Base-by-base conservation (phyloP, 2,888 invertebrate genomes). In the Lamellibrachia satsuma region DNA sequence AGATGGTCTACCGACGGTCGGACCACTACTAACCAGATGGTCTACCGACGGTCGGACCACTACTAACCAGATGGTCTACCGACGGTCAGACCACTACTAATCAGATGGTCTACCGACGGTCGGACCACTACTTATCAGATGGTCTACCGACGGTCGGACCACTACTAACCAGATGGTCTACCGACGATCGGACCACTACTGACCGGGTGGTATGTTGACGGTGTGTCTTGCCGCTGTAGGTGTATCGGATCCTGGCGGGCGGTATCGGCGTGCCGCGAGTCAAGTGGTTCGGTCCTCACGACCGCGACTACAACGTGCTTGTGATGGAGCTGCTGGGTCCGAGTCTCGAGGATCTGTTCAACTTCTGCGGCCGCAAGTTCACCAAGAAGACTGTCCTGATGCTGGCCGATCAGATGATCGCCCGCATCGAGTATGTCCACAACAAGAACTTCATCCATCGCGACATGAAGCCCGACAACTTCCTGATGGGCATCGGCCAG, bases 401-500 rank as follows among this genome's bases (percentile, higher is more conserved):
- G 99, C 97, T 99, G 95, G 99, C 98, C 96, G 99, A 99, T 92
- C 99, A 96, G 95, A 96, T 96, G 97, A 96, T 97, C 93, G 97
- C 98, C 92, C 98, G 99, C 95, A 98, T 99, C 96, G 99, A 99
- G 97, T 99, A 98, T 97, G 98, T 99, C 96, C 99, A 99, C 97
- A 98, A 98, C 97, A 99, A 99, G 97, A 99, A 99, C 96, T 99
- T 99, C 97, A 99, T 99, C 97, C 99, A 99, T 97, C 98, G 99
- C 96, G 93, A 96, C 94, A 96, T 96, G 93, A 96, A 96, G 94
- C 97, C 97, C 39, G 97, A 97, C 95, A 97, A 97, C 95, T 97
- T 97, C 95, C 96, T 97, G 90, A 97, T 97, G 97, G 96, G 96
- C n/a, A 96, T 96, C 93, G 96, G 96, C 52, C 94, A 96, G 92